Evolutionary conservation across 1,140 invertebrate species (phyloP), one percentile per base, ranked within the genome.

Genomic region (Muscidifurax raptorellus): DNA sequence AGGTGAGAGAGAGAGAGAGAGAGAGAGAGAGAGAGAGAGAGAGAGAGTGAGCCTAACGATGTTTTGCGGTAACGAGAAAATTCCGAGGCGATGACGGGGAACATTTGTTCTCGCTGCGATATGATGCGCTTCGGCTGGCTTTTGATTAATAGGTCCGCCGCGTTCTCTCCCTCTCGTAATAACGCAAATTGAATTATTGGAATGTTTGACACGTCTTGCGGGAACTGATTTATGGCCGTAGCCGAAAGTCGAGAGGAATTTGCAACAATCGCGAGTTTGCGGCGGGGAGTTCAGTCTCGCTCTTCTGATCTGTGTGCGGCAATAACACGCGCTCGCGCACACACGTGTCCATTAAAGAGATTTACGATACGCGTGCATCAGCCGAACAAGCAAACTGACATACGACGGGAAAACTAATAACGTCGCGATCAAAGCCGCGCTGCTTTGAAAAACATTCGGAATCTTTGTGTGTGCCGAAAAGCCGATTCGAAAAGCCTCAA

Each of bases 131-230:
- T 2, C 44, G 44, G 0, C 10, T 18, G 13, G 9, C 52, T 59
- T 9, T 59, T 59, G 52, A 59, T 59, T 59, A 18, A 59, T 59
- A 22, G 52, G n/a, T n/a, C n/a, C n/a, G n/a, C n/a, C n/a, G n/a
- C n/a, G n/a, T n/a, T n/a, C n/a, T n/a, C n/a, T 59, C 0, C 15
- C 52, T 59, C 52, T 1, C 52, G 52, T 59, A 59, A 59, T 59
- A 59, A 59, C 52, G 52, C 52, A 59, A 59, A 59, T 59, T 59
- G 52, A 59, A 59, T 59, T n/a, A 59, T 59, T 59, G 52, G 52
- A 59, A 59, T 18, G 52, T 59, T 59, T 59, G 52, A 59, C 52
- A 7, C 52, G 52, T 59, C 15, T 59, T 4, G 15, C 2, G 22
- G 15, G 22, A 7, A 4, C 18, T 59, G 52, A 59, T 59, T 59